A percentile compares a stretch with the other conserved stretches of the same genome.
phyloP scores from a whole-genome alignment of 2,797 vertebrate species.

The Pagetopsis macropterus region DNA sequence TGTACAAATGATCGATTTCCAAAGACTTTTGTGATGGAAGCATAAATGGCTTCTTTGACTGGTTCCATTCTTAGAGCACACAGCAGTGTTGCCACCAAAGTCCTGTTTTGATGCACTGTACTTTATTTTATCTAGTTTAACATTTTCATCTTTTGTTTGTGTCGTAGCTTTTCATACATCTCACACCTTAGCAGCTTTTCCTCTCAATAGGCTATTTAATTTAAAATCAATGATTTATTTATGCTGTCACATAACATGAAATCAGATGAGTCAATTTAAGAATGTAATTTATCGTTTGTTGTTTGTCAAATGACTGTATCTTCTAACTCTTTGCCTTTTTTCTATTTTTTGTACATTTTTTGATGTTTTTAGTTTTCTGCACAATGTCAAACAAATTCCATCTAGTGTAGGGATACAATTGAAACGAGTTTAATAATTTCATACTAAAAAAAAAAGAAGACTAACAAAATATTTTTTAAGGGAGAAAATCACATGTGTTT shows the following conservation, averaged over 20 bases:
- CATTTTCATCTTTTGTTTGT: constrained; percentile 53
- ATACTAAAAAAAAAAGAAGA: constrained; percentile 25
- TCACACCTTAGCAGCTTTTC: constrained; percentile 68
- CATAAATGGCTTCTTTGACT: constrained; percentile 26
- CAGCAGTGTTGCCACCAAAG: constrained; percentile 67
- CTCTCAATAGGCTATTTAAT: constrained; percentile 81
- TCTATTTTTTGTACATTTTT: constrained; percentile 62
- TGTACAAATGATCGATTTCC: constrained; percentile 20
- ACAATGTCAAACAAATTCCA: constrained; percentile 44
- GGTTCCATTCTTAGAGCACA: constrained; percentile 32
- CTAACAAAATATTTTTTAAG: constrained; percentile 8
- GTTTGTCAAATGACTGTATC: constrained; percentile 67
- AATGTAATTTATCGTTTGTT: constrained; percentile 83
- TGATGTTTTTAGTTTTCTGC: constrained; percentile 18
- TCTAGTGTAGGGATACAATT: constrained; percentile 12
- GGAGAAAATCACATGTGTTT: constrained; percentile 66
- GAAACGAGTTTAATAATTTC: constrained; percentile 22
- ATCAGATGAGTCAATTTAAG: constrained; percentile 75
- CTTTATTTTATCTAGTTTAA: constrained; percentile 58
- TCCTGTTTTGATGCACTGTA: constrained; percentile 83
- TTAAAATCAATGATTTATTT: constrained; percentile 86
- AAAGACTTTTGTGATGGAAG: constrained; percentile 50
- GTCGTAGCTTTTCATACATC: constrained; percentile 51
- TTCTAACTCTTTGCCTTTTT: constrained; percentile 58
- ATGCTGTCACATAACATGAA: constrained; percentile 84